These are phyloP conservation scores for Antheraea pernyi DNA, from an alignment of 1,140 invertebrate species.

Conservation along the genomic window DNA sequence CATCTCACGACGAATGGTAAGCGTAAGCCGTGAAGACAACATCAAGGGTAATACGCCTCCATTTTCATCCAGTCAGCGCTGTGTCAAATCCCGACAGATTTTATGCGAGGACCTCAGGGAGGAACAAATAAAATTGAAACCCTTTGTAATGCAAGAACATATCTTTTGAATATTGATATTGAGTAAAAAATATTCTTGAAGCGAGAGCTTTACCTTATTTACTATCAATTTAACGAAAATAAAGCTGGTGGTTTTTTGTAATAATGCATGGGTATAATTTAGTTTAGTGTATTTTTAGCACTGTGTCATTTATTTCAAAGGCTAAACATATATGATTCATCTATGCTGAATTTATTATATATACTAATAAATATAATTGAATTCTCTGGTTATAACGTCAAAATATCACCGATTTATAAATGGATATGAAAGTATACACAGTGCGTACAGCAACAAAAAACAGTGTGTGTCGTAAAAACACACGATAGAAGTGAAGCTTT, in stretches of 20 bases:
- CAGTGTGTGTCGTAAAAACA: too few species aligned
- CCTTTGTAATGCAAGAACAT: slow-evolving; percentile 31
- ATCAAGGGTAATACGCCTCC: slow-evolving; percentile 6
- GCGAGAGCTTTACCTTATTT: not conserved
- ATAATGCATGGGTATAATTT: not conserved
- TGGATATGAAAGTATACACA: too few species aligned
- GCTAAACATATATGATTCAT: too few species aligned
- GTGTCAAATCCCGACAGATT: slow-evolving; percentile 31
- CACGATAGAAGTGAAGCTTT: too few species aligned
- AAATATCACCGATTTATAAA: too few species aligned
- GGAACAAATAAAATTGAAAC: slow-evolving; percentile 35
- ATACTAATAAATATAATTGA: too few species aligned
- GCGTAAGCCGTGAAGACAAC: slow-evolving; percentile 9
- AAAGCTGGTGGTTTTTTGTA: not conserved
- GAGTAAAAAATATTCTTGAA: not conserved
- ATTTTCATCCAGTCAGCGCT: slow-evolving; percentile 31
- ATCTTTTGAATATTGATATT: slow-evolving; percentile 29
- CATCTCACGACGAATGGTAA: not conserved
- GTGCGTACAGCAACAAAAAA: too few species aligned
- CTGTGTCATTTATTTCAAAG: too few species aligned
- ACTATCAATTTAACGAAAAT: not conserved
- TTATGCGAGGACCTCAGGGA: slow-evolving; percentile 28
- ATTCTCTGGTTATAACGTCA: too few species aligned
- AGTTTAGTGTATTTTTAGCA: too few species aligned
- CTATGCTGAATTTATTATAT: too few species aligned